Base-by-base conservation (phyloP, 1,140 invertebrate genomes). In the Globodera rostochiensis region DNA sequence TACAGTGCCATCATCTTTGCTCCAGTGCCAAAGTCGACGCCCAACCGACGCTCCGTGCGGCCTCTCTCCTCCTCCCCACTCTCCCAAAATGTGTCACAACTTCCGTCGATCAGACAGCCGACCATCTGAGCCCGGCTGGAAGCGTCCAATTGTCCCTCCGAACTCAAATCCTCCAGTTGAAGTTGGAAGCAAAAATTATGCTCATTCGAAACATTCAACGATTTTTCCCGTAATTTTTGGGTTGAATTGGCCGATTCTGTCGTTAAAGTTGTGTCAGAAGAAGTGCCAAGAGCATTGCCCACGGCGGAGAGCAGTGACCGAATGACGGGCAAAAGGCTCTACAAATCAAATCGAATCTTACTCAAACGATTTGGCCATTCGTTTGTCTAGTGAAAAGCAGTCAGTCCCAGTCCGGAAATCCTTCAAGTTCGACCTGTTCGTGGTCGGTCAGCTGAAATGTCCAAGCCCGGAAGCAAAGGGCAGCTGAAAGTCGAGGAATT, bases 51-150 rank as follows among this genome's bases (percentile, higher is more conserved):
- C 88, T 96, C 96, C 76, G 92, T 88, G 90, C 98, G 83, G 5
- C 57, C 57, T 46, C 86, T 86, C 71, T 88, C 87, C 88, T 98
- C 96, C 86, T 98, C 96, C 4, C 96, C 96, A 80, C 95, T 97
- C 91, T 99, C 97, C 97, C 97, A 99, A 90, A 98, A 99, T 0
- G 97, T 98, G 91, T 99, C 97, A 0, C 96, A 98, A 1, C 95
- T 96, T 85, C 94, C 94, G 90, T 98, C 97, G 0, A 93, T 95
- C 8, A 99, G 92, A 88, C 95, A 96, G 3, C 93, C 94, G 36
- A 96, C 93, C 95, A 98, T 96, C 4, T 95, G 95, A 86, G 94
- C 94, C 3, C 96, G 92, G 85, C 95, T 97, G 0, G 96, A 98
- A 0, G 95, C 94, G 83, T 94, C 94, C 4, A 97, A 93, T 76